Evolutionary conservation across 2,888 invertebrate genomes (phyloP).

Genomic region (Plebejus argus): DNA sequence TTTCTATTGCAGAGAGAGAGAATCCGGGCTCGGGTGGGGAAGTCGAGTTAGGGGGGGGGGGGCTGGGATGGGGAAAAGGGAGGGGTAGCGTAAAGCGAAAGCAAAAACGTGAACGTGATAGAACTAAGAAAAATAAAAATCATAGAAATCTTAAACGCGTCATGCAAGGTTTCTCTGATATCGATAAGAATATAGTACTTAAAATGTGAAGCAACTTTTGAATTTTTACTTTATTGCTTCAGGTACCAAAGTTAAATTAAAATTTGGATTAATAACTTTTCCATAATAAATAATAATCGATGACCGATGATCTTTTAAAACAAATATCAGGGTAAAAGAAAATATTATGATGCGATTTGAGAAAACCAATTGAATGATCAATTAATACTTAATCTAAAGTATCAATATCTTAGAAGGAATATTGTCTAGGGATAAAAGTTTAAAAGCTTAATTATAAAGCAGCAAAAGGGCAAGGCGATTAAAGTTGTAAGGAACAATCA

Average conservation of each 20-base stretch:
- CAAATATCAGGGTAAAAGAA: not conserved
- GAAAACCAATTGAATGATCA: not conserved
- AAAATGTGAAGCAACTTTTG: not conserved
- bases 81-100: slow-evolving; percentile 62
- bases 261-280: not conserved
- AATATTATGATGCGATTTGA: not conserved
- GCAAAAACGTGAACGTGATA: slow-evolving; percentile 49
- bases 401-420: slow-evolving; percentile 28
- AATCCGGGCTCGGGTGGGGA: slow-evolving; percentile 78
- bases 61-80: slow-evolving; percentile 76
- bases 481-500: not conserved
- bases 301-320: not conserved
- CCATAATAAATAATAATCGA: not conserved
- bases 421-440: slow-evolving; percentile 28
- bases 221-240: not conserved
- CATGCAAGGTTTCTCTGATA: slow-evolving; percentile 27
- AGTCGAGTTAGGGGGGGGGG: slow-evolving; percentile 66
- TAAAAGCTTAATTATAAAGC: slow-evolving; percentile 24
- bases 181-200: not conserved
- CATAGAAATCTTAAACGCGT: slow-evolving; percentile 20
- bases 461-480: slow-evolving; percentile 2
- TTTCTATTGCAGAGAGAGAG: slow-evolving; percentile 62
- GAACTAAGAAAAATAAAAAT: slow-evolving; percentile 30
- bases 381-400: not conserved
- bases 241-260: not conserved